phyloP scores from a whole-genome alignment of 2,797 vertebrate genomes.

The Peromyscus eremicus region DNA sequence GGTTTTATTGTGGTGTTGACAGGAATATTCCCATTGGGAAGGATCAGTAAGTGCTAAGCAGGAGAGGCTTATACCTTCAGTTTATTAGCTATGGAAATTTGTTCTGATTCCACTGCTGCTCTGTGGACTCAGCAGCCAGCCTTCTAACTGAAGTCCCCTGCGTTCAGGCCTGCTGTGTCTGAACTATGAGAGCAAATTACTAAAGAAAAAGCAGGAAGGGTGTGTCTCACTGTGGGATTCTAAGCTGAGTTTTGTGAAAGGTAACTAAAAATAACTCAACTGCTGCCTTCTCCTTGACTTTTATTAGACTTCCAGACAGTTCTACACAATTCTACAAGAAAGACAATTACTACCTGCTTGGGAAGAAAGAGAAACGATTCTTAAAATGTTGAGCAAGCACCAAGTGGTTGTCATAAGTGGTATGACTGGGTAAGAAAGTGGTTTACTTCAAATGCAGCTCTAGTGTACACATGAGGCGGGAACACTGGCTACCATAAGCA shows the following conservation, averaged over 20 bases:
- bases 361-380: slow-evolving; percentile 93
- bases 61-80: neutral
- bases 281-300: slow-evolving; percentile 64
- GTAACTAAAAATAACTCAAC: neutral
- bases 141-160: slow-evolving; percentile 92
- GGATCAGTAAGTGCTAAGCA: neutral
- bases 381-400: slow-evolving; percentile 90
- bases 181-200: slow-evolving; percentile 93
- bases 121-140: slow-evolving; percentile 90
- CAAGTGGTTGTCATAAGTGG: slow-evolving; percentile 98
- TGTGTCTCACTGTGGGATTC: slow-evolving; percentile 92
- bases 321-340: slow-evolving; percentile 94
- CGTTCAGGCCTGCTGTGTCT: slow-evolving; percentile 94
- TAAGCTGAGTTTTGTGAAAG: slow-evolving; percentile 86
- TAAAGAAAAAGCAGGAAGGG: slow-evolving; percentile 91
- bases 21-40: neutral
- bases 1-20: neutral
- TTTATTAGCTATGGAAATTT: slow-evolving; percentile 91
- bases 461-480: neutral
- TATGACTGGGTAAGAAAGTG: slow-evolving; percentile 95
- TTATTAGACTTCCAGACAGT: slow-evolving; percentile 92
- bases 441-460: neutral
- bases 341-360: slow-evolving; percentile 96
- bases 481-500: neutral
- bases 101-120: slow-evolving; percentile 94